Percentiles rank a stretch among this genome's conserved stretches.
Evolutionary conservation across 2,888 invertebrate genomes (phyloP).

Genomic region (Amiota mariae): DNA sequence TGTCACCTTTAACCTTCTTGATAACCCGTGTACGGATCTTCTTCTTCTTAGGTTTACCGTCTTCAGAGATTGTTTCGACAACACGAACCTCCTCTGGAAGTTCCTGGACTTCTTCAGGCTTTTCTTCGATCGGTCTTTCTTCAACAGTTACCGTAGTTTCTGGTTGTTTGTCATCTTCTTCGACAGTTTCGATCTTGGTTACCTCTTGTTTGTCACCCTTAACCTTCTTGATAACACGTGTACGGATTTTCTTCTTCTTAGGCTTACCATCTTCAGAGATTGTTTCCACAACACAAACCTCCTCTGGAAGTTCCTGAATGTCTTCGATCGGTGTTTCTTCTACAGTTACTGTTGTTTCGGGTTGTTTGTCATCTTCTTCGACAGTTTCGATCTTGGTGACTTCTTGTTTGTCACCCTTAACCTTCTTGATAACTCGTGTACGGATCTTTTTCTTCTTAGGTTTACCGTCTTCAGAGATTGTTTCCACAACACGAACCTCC

Average conservation of each 20-base stretch:
- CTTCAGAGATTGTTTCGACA: constrained; percentile 43
- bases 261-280: constrained; percentile 41
- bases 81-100: constrained; percentile 47
- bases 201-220: constrained; percentile 47
- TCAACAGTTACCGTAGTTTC: constrained; percentile 42
- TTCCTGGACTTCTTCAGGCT: too few relatives aligned
- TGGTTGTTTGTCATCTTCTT: constrained; percentile 40
- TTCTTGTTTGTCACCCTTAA: constrained; percentile 22
- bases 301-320: constrained; percentile 29
- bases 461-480: constrained; percentile 15
- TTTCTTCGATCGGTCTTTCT: constrained; percentile 37
- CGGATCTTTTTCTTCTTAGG: constrained; percentile 23
- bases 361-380: constrained; percentile 32
- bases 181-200: constrained; percentile 39
- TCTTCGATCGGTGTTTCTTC: constrained; percentile 30
- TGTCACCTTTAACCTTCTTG: constrained; percentile 47
- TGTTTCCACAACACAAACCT: constrained; percentile 37
- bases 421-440: constrained; percentile 18
- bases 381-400: constrained; percentile 29
- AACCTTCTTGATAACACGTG: constrained; percentile 43
- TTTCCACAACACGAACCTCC: constrained; percentile 3
- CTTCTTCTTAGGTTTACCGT: constrained; percentile 46
- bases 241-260: constrained; percentile 40
- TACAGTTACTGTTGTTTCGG: constrained; percentile 31
- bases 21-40: constrained; percentile 49